Evolutionary conservation across 2,797 vertebrate species (phyloP), one percentile per base, ranked within the genome.

Genomic region (Acrocephalus scirpaceus): DNA sequence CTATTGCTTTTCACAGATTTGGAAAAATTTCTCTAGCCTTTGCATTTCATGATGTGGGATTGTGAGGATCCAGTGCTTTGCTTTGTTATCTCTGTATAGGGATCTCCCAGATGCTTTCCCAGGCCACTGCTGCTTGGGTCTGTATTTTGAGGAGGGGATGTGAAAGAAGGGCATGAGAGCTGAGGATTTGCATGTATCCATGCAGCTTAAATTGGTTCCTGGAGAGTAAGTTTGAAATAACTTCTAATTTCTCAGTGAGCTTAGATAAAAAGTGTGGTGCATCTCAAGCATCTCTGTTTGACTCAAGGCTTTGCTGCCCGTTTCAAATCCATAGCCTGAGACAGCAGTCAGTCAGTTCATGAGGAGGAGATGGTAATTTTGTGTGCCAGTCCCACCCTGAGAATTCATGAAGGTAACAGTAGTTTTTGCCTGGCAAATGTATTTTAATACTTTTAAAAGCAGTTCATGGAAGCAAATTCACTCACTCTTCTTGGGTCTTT

Each of bases 21-120:
- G 30, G 27, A 53, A 32, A 15, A 9, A 36, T 9, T 20, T 23
- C 60, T 48, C 30, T 47, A 18, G 27, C 26, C 47, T 61, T 18
- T 36, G 15, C 13, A 2, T 64, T 40, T 74, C 2, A 7, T 11
- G 38, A 13, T 0, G 5, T 36, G 47, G 23, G 51, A 20, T 50
- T 82, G 25, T 53, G 27, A 13, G 32, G 60, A 32, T 74, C 25
- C 38, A 17, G 54, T 18, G 53, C 42, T 74, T 81, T 51, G 47
- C 50, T 65, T 36, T 65, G 29, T 48, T 17, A 4, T 12, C 16
- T 20, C 3, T 23, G 12, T 6, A 0, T 3, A 7, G 2, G 3
- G 27, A 7, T 62, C 13, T 54, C n/a, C 44, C 14, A 11, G 18
- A 12, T 65, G 32, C 18, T 42, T 45, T 81, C 18, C 44, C 27